These are phyloP conservation scores for Calephelis nemesis DNA, from an alignment of 1,140 invertebrate species.

Conservation along the genomic window DNA sequence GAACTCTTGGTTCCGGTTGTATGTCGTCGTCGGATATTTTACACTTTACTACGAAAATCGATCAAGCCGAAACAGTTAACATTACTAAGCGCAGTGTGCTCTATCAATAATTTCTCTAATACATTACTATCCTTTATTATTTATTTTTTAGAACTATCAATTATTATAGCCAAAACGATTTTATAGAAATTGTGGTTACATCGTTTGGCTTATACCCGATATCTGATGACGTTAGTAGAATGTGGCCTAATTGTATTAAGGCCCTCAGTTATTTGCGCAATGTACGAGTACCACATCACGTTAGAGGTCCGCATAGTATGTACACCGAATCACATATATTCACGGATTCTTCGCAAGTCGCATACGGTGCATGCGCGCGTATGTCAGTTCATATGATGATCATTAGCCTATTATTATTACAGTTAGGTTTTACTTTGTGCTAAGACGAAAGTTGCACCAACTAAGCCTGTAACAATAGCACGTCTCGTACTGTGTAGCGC, in stretches of 20 bases:
- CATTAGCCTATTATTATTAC: neutral
- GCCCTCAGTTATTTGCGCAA: constrained; percentile 20
- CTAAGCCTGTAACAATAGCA: constrained; percentile 24
- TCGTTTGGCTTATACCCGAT: constrained; percentile 20
- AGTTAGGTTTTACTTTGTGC: constrained; percentile 9
- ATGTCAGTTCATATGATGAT: neutral
- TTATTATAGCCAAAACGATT: constrained; percentile 22
- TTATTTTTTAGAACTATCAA: constrained; percentile 20
- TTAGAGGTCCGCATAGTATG: constrained; percentile 20
- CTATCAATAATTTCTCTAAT: constrained; percentile 25
- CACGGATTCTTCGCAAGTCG: constrained; percentile 10
- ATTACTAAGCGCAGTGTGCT: constrained; percentile 16
- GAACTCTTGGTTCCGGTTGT: constrained; percentile 32
- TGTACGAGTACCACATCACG: constrained; percentile 25
- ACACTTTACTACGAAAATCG: constrained; percentile 27
- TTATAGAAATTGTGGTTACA: constrained; percentile 25
- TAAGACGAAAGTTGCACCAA: constrained; percentile 5
- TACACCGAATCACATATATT: constrained; percentile 23
- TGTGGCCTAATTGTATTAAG: constrained; percentile 22
- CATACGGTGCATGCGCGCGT: constrained; percentile 18
- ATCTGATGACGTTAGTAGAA: constrained; percentile 8
- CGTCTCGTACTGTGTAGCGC: constrained; percentile 27
- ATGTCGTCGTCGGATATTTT: constrained; percentile 28
- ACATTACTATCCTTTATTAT: constrained; percentile 23
- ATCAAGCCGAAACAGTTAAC: constrained; percentile 14